Evolutionary conservation across 2,888 invertebrate genomes (phyloP).

Genomic region (Harpagoxenus sublaevis): DNA sequence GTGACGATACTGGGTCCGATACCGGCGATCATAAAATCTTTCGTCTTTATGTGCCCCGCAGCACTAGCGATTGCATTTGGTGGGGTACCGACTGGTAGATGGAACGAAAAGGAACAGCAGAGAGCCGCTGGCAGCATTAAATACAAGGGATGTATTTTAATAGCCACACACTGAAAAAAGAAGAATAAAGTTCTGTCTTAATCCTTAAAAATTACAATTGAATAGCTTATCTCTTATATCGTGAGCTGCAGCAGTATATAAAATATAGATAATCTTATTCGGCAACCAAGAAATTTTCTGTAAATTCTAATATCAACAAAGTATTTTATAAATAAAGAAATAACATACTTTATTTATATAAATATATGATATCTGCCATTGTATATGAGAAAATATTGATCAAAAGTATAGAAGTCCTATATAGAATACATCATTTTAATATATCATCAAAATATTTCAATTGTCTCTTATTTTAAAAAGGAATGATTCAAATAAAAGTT

Average conservation of each 20-base stretch:
- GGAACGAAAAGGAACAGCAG: conserved; percentile 97
- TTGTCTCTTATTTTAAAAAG: neutral
- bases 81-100: conserved; percentile 97
- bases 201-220: neutral
- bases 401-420: neutral
- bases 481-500: neutral
- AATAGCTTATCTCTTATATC: neutral
- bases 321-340: neutral
- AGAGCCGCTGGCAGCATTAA: conserved; percentile 96
- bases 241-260: neutral
- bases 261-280: neutral
- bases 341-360: no score
- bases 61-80: conserved; percentile 97
- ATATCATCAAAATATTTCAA: neutral
- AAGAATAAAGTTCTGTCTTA: neutral
- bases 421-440: neutral
- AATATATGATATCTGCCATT: neutral
- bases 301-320: neutral
- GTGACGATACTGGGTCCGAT: conserved; percentile 93
- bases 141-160: conserved; percentile 94
- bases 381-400: neutral
- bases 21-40: conserved; percentile 93
- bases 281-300: neutral
- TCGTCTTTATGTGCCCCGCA: conserved; percentile 92
- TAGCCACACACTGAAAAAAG: conserved; percentile 89